These are phyloP conservation scores for Xestia c-nigrum DNA, from an alignment of 2,888 invertebrate species.

Conservation along the genomic window DNA sequence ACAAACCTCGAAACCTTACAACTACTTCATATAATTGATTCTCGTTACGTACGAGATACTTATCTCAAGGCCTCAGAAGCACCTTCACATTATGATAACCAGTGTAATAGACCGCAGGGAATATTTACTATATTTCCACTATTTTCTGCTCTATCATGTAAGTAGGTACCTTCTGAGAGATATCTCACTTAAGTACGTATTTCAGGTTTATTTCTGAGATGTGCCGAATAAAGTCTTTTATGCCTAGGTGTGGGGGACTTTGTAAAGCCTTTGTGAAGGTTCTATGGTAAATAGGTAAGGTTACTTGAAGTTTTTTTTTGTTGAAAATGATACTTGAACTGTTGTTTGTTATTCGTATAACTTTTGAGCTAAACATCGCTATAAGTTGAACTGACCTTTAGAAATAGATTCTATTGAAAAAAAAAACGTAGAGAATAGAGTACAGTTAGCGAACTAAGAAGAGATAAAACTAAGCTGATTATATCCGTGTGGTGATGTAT, in stretches of 20 bases:
- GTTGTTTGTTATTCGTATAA: not conserved
- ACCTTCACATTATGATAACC: slow-evolving; percentile 56
- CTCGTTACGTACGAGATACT: slow-evolving; percentile 49
- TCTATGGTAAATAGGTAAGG: slow-evolving; percentile 28
- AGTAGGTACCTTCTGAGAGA: slow-evolving; percentile 33
- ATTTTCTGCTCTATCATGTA: slow-evolving; percentile 57
- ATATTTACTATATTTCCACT: slow-evolving; percentile 58
- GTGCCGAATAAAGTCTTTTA: slow-evolving; percentile 44
- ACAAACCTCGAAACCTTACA: slow-evolving; percentile 10
- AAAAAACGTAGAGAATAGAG: not conserved
- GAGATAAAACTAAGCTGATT: not conserved
- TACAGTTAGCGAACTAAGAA: not conserved
- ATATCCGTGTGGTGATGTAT: not conserved
- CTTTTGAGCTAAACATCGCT: not conserved
- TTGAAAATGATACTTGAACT: not conserved
- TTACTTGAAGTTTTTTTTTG: not conserved
- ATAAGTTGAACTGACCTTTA: not conserved
- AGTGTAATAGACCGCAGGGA: slow-evolving; percentile 53
- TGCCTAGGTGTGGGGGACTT: slow-evolving; percentile 5
- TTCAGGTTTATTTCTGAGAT: slow-evolving; percentile 53
- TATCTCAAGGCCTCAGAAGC: slow-evolving; percentile 44
- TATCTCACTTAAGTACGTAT: slow-evolving; percentile 55
- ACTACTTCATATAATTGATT: slow-evolving; percentile 54
- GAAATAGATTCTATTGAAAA: not conserved
- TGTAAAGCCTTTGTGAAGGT: slow-evolving; percentile 25